Base-by-base conservation (phyloP, 2,888 invertebrate species). In the Drosophila atroscutellata region DNA sequence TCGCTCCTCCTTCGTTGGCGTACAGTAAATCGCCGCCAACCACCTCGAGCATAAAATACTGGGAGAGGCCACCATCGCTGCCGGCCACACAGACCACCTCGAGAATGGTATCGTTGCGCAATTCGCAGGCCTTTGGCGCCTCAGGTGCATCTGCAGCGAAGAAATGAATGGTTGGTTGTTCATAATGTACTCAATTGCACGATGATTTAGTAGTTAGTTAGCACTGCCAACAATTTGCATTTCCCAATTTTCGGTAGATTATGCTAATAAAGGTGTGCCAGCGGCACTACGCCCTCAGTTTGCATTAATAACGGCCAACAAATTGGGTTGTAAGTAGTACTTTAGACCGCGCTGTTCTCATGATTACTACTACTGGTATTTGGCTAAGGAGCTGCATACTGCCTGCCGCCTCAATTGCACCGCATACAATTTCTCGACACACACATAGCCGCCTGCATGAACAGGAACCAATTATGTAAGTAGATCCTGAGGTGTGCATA, bases 21-120 rank as follows among this genome's bases (percentile, higher is more conserved):
- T 92, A 93, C 13, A 93, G 86, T 54, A 92, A 89, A 93, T 95
- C 94, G 91, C 92, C 93, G 49, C 95, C 96, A 91, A 95, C 94
- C 81, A 97, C 97, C 93, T 97, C 97, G 79, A 97, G 94, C 63
- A 97, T 94, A 93, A 97, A 97, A 93, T 96, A 95, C 92, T 97
- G 97, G 34, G 96, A 95, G 54, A 97, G 94, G 18, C 97, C 97
- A 7, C 97, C 97, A 91, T 97, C 97, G 91, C 95, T 95, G 51
- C 97, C 97, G 0, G 97, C 95, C 77, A 95, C 94, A 92, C 97
- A 97, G 78, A 95, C 95, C 77, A 96, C 95, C 91, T 95, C 95
- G 55, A 97, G 92, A 32, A 92, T 85, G 63, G 95, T 95, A 88
- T 96, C 95, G 92, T 96, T 96, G 74, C 94, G 94, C 80, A 97